Conservation (phyloP, 1,140 invertebrate species). For the Penaeus chinensis region DNA sequence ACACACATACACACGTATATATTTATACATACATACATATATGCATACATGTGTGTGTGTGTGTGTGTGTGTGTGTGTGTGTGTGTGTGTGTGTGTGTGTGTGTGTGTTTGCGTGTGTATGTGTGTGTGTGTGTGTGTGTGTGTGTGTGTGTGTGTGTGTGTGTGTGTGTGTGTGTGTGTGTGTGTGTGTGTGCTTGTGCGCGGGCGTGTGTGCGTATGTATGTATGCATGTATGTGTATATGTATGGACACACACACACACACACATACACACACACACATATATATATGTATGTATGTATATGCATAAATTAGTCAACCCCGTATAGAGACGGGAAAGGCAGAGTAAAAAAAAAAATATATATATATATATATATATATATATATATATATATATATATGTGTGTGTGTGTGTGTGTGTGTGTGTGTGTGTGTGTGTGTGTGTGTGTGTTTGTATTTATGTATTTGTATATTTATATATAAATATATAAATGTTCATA, state of each 20-base stretch:
- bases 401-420: conserved; percentile 12
- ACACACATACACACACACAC: background rate
- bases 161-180: too few relatives aligned
- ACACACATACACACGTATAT: background rate
- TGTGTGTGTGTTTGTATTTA: background rate
- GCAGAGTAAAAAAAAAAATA: background rate
- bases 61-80: background rate
- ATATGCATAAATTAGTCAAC: background rate
- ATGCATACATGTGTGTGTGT: background rate
- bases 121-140: too few relatives aligned
- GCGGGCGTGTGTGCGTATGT: too few relatives aligned
- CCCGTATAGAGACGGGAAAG: background rate
- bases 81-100: too few relatives aligned
- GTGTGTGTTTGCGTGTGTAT: too few relatives aligned
- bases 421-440: conserved; percentile 14
- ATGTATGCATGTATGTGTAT: background rate
- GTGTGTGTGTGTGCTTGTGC: too few relatives aligned
- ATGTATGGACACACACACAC: background rate
- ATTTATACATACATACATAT: background rate
- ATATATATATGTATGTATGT: background rate
- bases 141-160: too few relatives aligned
- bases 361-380: conserved; percentile 37
- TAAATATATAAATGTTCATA: background rate
- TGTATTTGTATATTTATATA: background rate
- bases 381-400: conserved; percentile 41